phyloP scores from a whole-genome alignment of 2,113 vertebrate genomes.

The Felis chaus region DNA sequence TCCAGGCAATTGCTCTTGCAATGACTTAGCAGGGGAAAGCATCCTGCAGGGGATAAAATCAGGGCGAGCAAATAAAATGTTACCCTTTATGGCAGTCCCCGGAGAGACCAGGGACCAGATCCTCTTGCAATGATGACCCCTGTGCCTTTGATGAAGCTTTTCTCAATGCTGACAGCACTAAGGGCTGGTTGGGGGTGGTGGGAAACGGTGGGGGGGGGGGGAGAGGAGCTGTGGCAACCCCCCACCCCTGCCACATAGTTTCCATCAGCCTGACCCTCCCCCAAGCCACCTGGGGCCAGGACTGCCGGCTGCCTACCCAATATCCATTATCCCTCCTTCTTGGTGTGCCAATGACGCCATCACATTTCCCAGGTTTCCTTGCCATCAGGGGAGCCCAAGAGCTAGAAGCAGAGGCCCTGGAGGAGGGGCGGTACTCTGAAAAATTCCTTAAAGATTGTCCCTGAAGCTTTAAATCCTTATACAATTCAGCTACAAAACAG shows the following conservation, averaged over 20 bases:
- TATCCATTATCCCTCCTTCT: neutral
- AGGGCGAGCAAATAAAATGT: neutral
- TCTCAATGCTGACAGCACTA: neutral
- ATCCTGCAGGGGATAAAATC: neutral
- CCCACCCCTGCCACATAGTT: neutral
- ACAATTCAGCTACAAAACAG: no score
- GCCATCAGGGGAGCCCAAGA: neutral
- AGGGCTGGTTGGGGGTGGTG: no score
- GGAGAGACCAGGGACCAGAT: neutral
- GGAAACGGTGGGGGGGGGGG: fast-evolving
- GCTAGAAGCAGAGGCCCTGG: neutral
- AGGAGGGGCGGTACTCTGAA: neutral
- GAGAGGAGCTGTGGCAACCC: neutral
- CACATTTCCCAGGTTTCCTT: neutral
- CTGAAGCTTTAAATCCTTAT: no score
- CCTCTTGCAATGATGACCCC: neutral
- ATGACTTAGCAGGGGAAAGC: neutral
- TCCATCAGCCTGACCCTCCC: neutral
- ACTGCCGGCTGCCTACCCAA: neutral
- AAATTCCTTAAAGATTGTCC: neutral
- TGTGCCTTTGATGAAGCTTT: neutral
- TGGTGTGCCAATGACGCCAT: neutral
- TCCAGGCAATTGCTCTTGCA: constrained; percentile 24
- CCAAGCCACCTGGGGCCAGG: neutral
- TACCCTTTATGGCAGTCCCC: neutral